Evolutionary conservation across 2,113 vertebrate species (phyloP).

Genomic region (Monarcha castaneiventris): DNA sequence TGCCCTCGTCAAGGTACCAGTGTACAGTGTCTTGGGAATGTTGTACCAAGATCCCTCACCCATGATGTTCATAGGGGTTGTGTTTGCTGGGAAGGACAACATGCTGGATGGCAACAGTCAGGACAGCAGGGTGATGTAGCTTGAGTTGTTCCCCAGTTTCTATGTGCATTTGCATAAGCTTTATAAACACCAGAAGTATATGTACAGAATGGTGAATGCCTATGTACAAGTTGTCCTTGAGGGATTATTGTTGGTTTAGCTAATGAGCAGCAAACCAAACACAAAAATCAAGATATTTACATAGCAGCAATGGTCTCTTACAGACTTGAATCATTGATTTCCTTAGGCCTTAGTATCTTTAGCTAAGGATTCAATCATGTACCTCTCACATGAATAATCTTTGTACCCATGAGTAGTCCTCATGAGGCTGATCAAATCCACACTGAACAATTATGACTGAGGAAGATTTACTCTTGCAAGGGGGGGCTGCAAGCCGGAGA

Average conservation of each 20-base stretch:
- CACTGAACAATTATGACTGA: not conserved
- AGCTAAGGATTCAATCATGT: not conserved
- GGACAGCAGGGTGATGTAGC: not conserved
- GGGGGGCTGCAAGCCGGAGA: not conserved
- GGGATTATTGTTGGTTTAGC: conserved; percentile 12
- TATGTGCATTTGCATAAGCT: not conserved
- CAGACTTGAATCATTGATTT: not conserved
- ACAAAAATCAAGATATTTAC: not conserved
- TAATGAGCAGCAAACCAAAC: conserved; percentile 3
- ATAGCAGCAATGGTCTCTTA: not conserved
- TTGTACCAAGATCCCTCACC: not conserved
- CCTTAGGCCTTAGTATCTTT: not conserved
- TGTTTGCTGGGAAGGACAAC: not conserved
- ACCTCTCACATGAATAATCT: not conserved
- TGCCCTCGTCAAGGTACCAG: not conserved
- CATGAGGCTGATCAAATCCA: not conserved
- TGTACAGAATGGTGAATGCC: not conserved
- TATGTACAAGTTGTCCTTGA: not conserved
- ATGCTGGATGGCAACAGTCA: not conserved
- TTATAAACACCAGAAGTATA: not conserved
- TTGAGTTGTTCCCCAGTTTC: not conserved
- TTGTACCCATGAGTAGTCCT: not conserved
- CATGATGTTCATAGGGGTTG: not conserved
- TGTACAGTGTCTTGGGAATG: not conserved
- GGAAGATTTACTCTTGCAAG: not conserved